These are phyloP conservation scores for Thalassoma bifasciatum DNA, from an alignment of 2,113 vertebrate species.

Conservation along the genomic window DNA sequence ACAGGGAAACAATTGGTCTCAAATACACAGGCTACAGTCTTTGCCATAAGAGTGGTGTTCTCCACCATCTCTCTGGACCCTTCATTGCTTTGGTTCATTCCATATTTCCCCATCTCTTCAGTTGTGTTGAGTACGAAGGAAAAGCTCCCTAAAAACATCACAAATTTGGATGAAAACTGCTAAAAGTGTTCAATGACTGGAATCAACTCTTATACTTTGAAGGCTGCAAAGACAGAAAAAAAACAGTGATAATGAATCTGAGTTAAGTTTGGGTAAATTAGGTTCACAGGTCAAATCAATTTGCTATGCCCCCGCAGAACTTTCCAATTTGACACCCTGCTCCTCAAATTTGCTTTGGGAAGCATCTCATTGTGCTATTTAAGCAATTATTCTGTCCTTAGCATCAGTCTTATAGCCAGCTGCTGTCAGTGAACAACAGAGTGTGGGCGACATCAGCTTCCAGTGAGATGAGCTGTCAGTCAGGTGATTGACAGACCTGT, in stretches of 20 bases:
- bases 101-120: too few relatives aligned
- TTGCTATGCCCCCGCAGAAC: background rate
- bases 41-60: too few relatives aligned
- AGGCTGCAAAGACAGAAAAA: background rate
- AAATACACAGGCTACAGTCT: too few relatives aligned
- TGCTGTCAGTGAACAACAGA: conserved; percentile 43
- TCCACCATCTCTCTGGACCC: too few relatives aligned
- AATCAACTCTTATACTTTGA: background rate
- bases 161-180: background rate
- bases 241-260: background rate
- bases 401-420: conserved; percentile 45
- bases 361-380: conserved; percentile 33
- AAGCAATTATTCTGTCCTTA: conserved; percentile 56
- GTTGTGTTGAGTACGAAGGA: too few relatives aligned
- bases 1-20: too few relatives aligned
- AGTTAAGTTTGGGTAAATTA: background rate
- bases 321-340: background rate
- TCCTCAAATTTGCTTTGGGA: conserved; percentile 18
- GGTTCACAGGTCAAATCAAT: conserved; percentile 2
- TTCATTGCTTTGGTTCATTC: too few relatives aligned
- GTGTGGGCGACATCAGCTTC: conserved; percentile 47
- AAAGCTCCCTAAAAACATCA: too few relatives aligned
- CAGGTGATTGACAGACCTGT: conserved; percentile 62
- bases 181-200: background rate
- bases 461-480: conserved; percentile 56